Conservation (phyloP, 2,797 vertebrate genomes). For the Neopelma chrysocephalum region DNA sequence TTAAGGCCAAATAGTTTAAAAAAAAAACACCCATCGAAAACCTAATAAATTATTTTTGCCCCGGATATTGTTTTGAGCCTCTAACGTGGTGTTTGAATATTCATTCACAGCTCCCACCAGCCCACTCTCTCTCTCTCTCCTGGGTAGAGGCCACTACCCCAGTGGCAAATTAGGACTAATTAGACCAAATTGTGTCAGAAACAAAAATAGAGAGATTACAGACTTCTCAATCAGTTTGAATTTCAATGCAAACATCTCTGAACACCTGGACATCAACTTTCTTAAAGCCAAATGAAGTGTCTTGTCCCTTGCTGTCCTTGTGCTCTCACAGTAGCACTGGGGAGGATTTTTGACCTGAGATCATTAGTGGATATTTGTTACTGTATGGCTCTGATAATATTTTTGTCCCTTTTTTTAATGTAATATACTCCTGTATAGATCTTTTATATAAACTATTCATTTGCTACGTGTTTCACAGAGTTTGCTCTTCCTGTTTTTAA, state of each 20-base stretch:
- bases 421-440: background rate
- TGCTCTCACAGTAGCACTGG: background rate
- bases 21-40: slow-evolving; percentile 44
- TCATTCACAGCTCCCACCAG: background rate
- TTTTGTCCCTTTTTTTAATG: background rate
- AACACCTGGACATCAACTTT: background rate
- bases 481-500: background rate
- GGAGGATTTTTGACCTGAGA: background rate
- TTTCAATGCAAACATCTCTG: slow-evolving; percentile 18
- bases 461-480: background rate
- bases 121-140: background rate
- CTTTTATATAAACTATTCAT: background rate
- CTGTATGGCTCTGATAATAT: background rate
- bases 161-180: slow-evolving; percentile 49
- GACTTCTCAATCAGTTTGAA: background rate
- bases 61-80: slow-evolving; percentile 38
- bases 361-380: background rate
- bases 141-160: background rate
- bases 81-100: background rate
- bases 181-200: slow-evolving; percentile 27
- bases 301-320: background rate
- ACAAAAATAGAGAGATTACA: slow-evolving; percentile 33
- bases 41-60: slow-evolving; percentile 65
- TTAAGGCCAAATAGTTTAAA: slow-evolving; percentile 72
- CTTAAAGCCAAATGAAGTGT: background rate